Base-by-base conservation (phyloP, 2,113 vertebrate genomes). In the Urocynchramus pylzowi region DNA sequence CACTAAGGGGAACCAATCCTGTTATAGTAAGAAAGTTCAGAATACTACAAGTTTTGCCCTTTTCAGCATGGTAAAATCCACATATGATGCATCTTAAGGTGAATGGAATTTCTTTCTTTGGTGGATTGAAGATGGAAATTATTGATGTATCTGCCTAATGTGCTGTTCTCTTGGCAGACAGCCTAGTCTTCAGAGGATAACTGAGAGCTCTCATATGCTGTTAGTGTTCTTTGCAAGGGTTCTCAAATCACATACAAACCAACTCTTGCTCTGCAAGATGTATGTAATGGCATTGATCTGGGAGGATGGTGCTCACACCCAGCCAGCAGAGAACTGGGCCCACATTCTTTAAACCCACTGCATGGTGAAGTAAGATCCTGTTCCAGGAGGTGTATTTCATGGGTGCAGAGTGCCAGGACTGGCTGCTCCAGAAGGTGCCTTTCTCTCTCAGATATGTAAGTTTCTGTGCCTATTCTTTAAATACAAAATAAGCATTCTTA, bases 51-150 rank as follows among this genome's bases (percentile, higher is more conserved):
- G 56, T 16, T 17, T 77, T 91, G 27, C 79, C 28, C 73, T 88
- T 93, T 97, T 94, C 75, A 90, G 90, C 65, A 88, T 37, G 47
- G 82, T 52, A 79, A 95, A 91, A 87, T 92, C 73, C 93, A 71
- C 56, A 87, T 53, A 75, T 50, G 76, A 94, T 80, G 79, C 82
- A 52, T 96, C 87, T 97, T 94, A 93, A 94, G 84, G 90, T 83
- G 95, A 93, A 86, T 65, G 71, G 63, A 92, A 77, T 83, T 26
- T 81, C 59, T 78, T 93, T 91, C 93, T 88, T 80, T 86, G 79
- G 86, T 83, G 78, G 79, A 57, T 79, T 69, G 77, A 90, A 69
- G 70, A 91, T 59, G 75, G 90, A 64, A 93, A 70, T 84, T 94
- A 93, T 89, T 90, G 87, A 86, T 86, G 57, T 50, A n/a, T 94